These are phyloP conservation scores for Pangasius larnaudii DNA, from an alignment of 2,797 vertebrate species.

Conservation along the genomic window DNA sequence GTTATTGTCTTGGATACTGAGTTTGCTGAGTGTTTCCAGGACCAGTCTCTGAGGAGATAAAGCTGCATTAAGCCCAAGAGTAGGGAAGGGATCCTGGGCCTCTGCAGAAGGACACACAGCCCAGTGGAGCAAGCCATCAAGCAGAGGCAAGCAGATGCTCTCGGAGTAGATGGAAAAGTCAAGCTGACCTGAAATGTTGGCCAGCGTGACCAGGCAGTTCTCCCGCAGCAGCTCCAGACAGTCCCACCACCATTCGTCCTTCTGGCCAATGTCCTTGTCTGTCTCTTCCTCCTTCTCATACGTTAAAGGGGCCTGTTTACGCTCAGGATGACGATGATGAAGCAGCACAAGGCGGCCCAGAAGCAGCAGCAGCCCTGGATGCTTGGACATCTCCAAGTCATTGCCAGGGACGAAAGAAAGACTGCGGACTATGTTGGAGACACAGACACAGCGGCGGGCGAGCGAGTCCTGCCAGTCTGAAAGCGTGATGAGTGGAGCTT, in stretches of 20 bases:
- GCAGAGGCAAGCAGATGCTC: constrained; percentile 96
- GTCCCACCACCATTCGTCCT: constrained; percentile 99
- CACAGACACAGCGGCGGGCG: constrained; percentile 91
- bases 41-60: constrained; percentile 99
- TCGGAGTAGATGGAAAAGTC: constrained; percentile 96
- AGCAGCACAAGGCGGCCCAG: constrained; percentile 93
- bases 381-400: constrained; percentile 98
- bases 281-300: constrained; percentile 97
- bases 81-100: constrained; percentile 97
- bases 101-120: constrained; percentile 97
- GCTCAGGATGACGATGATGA: constrained; percentile 94
- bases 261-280: constrained; percentile 90
- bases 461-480: constrained; percentile 97
- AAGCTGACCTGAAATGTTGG: constrained; percentile 97
- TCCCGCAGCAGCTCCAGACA: constrained; percentile 96
- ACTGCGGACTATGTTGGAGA: constrained; percentile 98
- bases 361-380: constrained; percentile 92
- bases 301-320: constrained; percentile 94
- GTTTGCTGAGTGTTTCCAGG: constrained; percentile 97
- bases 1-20: constrained; percentile 99
- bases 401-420: constrained; percentile 97
- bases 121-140: constrained; percentile 99
- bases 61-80: constrained; percentile 90
- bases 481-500: constrained; percentile 91
- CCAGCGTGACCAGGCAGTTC: constrained; percentile 95